phyloP scores from a whole-genome alignment of 2,797 vertebrate genomes.

The Euthynnus affinis region DNA sequence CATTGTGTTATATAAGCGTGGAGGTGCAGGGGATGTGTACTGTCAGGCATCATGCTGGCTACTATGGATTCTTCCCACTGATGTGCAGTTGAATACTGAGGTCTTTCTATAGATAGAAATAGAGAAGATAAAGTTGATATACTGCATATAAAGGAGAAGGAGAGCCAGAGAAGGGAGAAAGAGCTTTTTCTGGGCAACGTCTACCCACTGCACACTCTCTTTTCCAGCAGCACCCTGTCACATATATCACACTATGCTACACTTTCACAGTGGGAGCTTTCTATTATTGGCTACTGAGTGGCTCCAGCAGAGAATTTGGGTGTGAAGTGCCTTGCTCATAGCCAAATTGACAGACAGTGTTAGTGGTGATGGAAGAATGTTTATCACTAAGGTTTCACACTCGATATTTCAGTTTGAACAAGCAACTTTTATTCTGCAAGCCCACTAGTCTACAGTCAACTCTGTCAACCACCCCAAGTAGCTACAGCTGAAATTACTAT shows the following conservation, averaged over 20 bases:
- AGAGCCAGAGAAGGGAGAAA: background rate
- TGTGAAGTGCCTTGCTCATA: conserved; percentile 1
- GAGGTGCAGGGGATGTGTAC: conserved; percentile 54
- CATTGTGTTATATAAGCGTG: conserved; percentile 71
- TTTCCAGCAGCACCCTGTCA: conserved; percentile 2
- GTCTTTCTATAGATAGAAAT: conserved; percentile 41
- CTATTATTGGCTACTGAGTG: background rate
- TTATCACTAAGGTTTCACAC: background rate
- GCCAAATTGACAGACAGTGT: conserved; percentile 4
- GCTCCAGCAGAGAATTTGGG: background rate
- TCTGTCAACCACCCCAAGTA: too few species aligned
- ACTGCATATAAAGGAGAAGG: conserved; percentile 8
- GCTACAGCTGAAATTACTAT: background rate
- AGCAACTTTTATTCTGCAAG: background rate
- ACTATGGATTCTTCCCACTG: conserved; percentile 68
- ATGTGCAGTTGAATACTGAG: conserved; percentile 27
- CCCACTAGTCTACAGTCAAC: background rate
- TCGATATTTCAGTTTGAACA: conserved; percentile 2
- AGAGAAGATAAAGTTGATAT: conserved; percentile 32
- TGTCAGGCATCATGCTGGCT: conserved; percentile 52
- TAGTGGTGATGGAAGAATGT: background rate
- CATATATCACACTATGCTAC: conserved; percentile 5
- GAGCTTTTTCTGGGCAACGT: background rate
- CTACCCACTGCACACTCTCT: background rate
- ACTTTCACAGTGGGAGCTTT: background rate